These are phyloP conservation scores for Rhynchonycteris naso DNA, from an alignment of 2,797 vertebrate species.

Conservation along the genomic window DNA sequence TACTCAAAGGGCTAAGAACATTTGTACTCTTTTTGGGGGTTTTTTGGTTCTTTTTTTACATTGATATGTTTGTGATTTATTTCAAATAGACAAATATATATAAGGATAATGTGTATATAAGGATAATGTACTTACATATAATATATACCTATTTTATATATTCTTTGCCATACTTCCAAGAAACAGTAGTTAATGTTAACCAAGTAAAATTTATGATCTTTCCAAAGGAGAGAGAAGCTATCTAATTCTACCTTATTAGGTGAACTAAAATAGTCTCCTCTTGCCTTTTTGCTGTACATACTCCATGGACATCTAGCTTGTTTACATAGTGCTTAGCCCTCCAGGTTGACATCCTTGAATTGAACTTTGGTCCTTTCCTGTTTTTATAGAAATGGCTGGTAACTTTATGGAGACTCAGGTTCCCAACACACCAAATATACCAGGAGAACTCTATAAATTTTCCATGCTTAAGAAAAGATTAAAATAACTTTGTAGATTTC, in stretches of 20 bases:
- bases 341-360: conserved; percentile 23
- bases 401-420: conserved; percentile 39
- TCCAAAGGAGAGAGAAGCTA: neutral
- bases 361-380: conserved; percentile 49
- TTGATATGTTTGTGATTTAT: neutral
- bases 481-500: conserved; percentile 72
- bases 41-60: neutral
- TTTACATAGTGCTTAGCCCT: conserved; percentile 50
- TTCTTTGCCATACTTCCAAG: neutral
- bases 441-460: conserved; percentile 58
- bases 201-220: neutral
- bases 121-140: neutral
- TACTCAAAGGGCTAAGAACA: neutral
- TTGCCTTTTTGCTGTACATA: neutral
- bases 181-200: conserved; percentile 27
- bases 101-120: neutral
- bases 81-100: neutral
- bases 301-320: neutral
- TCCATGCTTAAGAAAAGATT: conserved; percentile 67
- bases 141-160: neutral
- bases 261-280: neutral
- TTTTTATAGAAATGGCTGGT: conserved; percentile 49
- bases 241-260: conserved; percentile 3
- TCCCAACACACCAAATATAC: conserved; percentile 50
- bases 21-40: neutral